Conservation (phyloP, 2,888 invertebrate species). For the Calameuta idolon region DNA sequence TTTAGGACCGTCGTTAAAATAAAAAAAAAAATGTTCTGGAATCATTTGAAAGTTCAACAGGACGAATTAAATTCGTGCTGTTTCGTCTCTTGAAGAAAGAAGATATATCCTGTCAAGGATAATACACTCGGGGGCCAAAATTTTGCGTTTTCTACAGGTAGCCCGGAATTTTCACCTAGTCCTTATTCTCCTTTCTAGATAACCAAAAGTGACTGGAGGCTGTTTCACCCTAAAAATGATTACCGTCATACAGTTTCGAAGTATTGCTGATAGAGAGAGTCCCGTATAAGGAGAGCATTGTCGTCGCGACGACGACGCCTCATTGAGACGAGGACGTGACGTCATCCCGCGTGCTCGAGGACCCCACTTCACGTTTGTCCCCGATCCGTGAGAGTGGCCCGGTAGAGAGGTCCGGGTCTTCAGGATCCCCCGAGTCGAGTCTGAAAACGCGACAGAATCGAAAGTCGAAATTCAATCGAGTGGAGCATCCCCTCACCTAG, state of each 20-base stretch:
- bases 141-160: background rate
- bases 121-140: background rate
- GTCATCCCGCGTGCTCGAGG: slow-evolving; percentile 54
- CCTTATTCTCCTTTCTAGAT: background rate
- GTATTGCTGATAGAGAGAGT: background rate
- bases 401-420: background rate
- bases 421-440: background rate
- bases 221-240: background rate
- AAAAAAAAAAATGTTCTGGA: background rate
- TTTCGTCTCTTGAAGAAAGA: background rate
- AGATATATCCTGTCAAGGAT: background rate
- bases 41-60: background rate
- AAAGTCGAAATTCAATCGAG: background rate
- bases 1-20: background rate
- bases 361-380: slow-evolving; percentile 46
- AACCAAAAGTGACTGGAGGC: background rate
- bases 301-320: slow-evolving; percentile 2
- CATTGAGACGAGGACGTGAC: slow-evolving; percentile 31
- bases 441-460: background rate
- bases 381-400: slow-evolving; percentile 33
- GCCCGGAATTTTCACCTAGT: background rate
- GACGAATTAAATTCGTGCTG: background rate
- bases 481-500: background rate
- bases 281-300: slow-evolving; percentile 3
- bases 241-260: background rate